Evolutionary conservation across 2,888 invertebrate genomes (phyloP).

Genomic region (Sesia bembeciformis): DNA sequence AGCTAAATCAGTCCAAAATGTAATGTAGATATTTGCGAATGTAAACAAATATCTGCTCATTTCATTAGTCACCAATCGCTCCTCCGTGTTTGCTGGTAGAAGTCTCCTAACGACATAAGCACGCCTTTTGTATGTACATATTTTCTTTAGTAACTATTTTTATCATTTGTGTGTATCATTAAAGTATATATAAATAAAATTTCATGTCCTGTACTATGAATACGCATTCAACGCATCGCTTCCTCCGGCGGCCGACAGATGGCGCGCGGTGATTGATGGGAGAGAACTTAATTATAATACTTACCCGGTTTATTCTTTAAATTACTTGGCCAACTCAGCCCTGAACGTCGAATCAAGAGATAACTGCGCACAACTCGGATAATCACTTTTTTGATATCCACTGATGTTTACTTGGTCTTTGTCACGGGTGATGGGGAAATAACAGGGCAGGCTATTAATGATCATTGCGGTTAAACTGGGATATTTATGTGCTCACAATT

Average conservation of each 20-base stretch:
- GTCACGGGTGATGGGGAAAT: too few species aligned
- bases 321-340: constrained; percentile 6
- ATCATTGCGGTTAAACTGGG: too few species aligned
- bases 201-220: constrained; percentile 15
- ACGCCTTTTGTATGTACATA: too few species aligned
- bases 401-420: background rate
- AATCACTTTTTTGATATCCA: constrained; percentile 2
- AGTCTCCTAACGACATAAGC: too few species aligned
- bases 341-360: constrained; percentile 3
- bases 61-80: too few species aligned
- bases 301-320: constrained; percentile 14
- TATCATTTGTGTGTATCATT: background rate
- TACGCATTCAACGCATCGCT: constrained; percentile 10
- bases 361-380: constrained; percentile 5
- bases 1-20: too few species aligned
- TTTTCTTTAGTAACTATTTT: background rate
- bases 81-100: too few species aligned
- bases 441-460: too few species aligned
- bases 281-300: constrained; percentile 55
- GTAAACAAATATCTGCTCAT: too few species aligned
- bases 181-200: background rate
- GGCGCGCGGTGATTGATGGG: constrained; percentile 56
- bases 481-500: too few species aligned
- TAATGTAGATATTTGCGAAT: too few species aligned
- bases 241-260: constrained; percentile 33